Evolutionary conservation across 2,113 vertebrate species (phyloP).

Genomic region (Panthera leo): DNA sequence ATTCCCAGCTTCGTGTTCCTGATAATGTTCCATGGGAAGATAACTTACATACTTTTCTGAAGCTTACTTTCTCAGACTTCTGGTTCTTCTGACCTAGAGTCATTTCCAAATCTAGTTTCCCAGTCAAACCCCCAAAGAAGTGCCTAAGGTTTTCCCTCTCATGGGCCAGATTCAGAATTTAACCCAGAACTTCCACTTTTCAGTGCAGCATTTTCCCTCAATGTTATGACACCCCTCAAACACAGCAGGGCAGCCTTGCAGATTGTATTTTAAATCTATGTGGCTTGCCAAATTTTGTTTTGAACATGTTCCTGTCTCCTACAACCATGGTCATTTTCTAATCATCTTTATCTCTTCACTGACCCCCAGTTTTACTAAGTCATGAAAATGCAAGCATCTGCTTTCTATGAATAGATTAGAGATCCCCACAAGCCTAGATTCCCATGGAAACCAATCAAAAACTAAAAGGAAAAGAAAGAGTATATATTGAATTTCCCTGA

Average conservation of each 20-base stretch:
- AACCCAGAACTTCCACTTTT: neutral
- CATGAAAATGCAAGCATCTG: constrained; percentile 66
- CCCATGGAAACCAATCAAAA: constrained; percentile 81
- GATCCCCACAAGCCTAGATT: constrained; percentile 69
- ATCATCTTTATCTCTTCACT: constrained; percentile 61
- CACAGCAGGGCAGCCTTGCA: neutral
- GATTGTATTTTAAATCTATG: neutral
- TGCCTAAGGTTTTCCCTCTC: constrained; percentile 21
- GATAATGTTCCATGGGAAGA: neutral
- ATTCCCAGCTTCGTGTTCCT: neutral
- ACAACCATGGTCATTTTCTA: constrained; percentile 37
- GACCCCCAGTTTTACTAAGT: constrained; percentile 61
- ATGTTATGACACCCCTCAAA: neutral
- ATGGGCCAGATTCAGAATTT: neutral
- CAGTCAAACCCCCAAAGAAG: neutral
- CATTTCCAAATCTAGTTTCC: neutral
- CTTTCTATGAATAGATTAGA: constrained; percentile 69
- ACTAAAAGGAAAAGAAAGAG: constrained; percentile 72
- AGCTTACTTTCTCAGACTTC: neutral
- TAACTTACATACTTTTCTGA: neutral
- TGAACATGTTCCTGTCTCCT: constrained; percentile 38
- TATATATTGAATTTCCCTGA: constrained; percentile 78
- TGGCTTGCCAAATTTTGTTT: constrained; percentile 55
- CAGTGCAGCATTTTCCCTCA: neutral
- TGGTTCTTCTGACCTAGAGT: neutral